Evolutionary conservation across 2,888 invertebrate genomes (phyloP), one percentile per base, ranked within the genome.

Genomic region (Parnassius apollo): DNA sequence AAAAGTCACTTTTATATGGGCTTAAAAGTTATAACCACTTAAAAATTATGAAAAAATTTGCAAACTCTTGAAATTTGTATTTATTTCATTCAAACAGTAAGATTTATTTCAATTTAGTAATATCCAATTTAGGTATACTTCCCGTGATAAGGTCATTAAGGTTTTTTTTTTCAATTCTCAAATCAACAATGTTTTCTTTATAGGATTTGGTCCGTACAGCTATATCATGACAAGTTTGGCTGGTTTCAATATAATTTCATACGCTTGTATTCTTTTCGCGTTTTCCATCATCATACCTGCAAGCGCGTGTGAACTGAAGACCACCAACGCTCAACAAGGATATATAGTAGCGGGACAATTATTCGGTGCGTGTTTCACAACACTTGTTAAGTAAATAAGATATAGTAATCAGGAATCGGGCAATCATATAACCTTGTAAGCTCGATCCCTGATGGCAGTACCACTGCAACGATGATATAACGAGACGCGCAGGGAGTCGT

Each of bases 231-330:
- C 74, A 0, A 46, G 66, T 2, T 56, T 83, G 45, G 66, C 79
- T 2, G 85, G 86, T 0, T 52, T 80, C 8, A 64, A 72, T 4
- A 79, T 86, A 51, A 75, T 88, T n/a, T 73, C 84, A 0, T 82
- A 79, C 65, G 83, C 72, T 0, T 83, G 81, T 69, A 73, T 85
- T 35, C 75, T 76, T 1, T 88, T 78, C 57, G 76, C 79, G n/a
- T 81, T 74, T 65, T 80, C 81, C 45, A 82, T 87, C 61, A 76
- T 87, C 22, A 76, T 88, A 7, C 85, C 88, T 0, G 76, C 83
- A 35, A 85, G 88, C 62, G 85, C 86, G n/a, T 87, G 88, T 67
- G 91, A 92, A 74, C 76, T 84, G 71, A 75, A 67, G 68, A 90
- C 78, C 80, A 86, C 82, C 2, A 67, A 66, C 8, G 70, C 74